Evolutionary conservation across 1,140 invertebrate genomes (phyloP).

Genomic region (Ceratina japonica): DNA sequence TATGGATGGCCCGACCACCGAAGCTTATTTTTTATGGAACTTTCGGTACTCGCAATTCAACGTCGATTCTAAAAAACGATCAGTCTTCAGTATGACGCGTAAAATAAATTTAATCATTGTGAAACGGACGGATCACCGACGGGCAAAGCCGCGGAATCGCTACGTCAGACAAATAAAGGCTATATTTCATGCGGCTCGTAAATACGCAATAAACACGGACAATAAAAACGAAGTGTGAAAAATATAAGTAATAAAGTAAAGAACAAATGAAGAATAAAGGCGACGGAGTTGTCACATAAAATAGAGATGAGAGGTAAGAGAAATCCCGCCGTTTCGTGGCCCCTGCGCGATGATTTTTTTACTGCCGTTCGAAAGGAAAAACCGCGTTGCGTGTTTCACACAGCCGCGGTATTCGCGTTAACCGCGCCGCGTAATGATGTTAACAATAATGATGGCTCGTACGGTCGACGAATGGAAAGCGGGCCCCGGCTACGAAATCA

Average conservation of each 20-base stretch:
- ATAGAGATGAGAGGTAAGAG: background rate
- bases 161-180: too few relatives aligned
- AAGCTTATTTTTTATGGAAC: too few relatives aligned
- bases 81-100: too few relatives aligned
- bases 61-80: too few relatives aligned
- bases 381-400: constrained; percentile 6
- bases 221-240: background rate
- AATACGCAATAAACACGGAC: too few relatives aligned
- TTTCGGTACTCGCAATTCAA: too few relatives aligned
- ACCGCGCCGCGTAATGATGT: constrained; percentile 39
- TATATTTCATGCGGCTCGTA: too few relatives aligned
- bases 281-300: background rate
- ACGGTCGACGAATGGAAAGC: constrained; percentile 52
- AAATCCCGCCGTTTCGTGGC: background rate
- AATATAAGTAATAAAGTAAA: background rate
- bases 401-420: constrained; percentile 16
- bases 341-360: background rate
- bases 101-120: too few relatives aligned
- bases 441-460: constrained; percentile 48
- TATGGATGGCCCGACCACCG: too few relatives aligned
- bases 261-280: background rate
- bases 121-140: too few relatives aligned
- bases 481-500: constrained; percentile 7
- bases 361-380: background rate
- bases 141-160: too few relatives aligned